Evolutionary conservation across 2,797 vertebrate genomes (phyloP).

Genomic region (Hydrocynus forskahlii): DNA sequence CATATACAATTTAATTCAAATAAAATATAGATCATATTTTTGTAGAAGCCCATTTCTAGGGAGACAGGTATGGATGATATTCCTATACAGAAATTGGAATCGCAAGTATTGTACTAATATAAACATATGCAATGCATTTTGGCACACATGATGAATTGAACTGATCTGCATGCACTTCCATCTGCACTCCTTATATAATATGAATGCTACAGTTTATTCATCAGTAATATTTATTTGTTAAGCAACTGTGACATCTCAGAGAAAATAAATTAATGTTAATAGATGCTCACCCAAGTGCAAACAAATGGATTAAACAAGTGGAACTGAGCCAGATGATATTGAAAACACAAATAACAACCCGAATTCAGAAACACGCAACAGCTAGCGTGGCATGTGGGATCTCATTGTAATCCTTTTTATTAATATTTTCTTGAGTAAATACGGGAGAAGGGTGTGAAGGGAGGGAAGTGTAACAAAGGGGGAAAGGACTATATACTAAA

Average conservation of each 20-base stretch:
- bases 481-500: neutral
- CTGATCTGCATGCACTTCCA: neutral
- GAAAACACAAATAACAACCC: conserved; percentile 26
- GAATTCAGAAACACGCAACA: neutral
- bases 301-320: conserved; percentile 37
- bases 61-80: too few species aligned
- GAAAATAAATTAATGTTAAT: conserved; percentile 47
- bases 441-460: neutral
- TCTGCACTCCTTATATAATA: neutral
- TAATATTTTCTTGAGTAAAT: conserved; percentile 9
- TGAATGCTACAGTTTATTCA: conserved; percentile 25
- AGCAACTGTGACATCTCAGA: conserved; percentile 40
- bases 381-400: neutral
- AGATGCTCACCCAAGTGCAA: conserved; percentile 39
- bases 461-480: neutral
- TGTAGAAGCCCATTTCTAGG: too few species aligned
- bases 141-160: neutral
- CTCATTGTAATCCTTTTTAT: conserved; percentile 1
- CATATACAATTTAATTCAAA: neutral
- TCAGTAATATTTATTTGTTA: conserved; percentile 43
- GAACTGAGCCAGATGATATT: conserved; percentile 40
- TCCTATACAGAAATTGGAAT: neutral
- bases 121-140: neutral
- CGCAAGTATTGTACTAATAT: neutral
- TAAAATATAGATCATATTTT: too few species aligned